Evolutionary conservation across 2,888 invertebrate genomes (phyloP), one percentile per base, ranked within the genome.

Genomic region (Amiota communis): DNA sequence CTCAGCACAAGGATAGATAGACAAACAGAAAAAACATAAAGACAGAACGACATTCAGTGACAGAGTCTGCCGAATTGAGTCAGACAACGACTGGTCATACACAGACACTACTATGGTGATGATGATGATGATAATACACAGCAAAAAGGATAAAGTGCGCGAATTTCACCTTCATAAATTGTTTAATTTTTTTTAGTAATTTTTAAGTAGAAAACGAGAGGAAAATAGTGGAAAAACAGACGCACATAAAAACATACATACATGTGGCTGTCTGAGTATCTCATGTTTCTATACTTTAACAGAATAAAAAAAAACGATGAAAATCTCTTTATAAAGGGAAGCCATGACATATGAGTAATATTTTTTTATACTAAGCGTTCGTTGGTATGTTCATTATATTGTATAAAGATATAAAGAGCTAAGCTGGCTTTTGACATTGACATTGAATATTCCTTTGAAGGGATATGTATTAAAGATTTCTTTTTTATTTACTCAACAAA

Each of bases 321-420:
- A 6, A 36, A 36, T 36, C 36, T 36, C 36, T 36, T 36, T 36
- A 36, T 6, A 36, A n/a, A 9, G 46, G 47, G 47, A 64, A 64
- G 1, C n/a, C 65, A 10, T 15, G 65, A 48, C 65, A 20, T 65
- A 65, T 65, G 11, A 23, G 49, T 65, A 65, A 65, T 48, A 65
- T 65, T 49, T 48, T 48, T 48, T 36, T 36, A 2, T 36, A 36
- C 36, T 36, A 36, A 36, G 36, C 36, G 36, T 36, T 36, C 6
- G 36, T 36, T 36, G 36, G 36, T 6, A 1, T n/a, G 36, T 36
- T 36, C 6, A 36, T 36, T 4, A 36, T 36, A 6, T 36, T 36
- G 36, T 23, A 23, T 23, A 36, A 36, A 36, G 36, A 36, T 36
- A 36, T 36, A 36, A 36, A 36, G 36, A 36, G 3, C 8, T 36